A percentile compares a stretch with the other conserved stretches of the same genome.
phyloP scores from a whole-genome alignment of 2,888 invertebrate species.

The Phlogophora meticulosa region DNA sequence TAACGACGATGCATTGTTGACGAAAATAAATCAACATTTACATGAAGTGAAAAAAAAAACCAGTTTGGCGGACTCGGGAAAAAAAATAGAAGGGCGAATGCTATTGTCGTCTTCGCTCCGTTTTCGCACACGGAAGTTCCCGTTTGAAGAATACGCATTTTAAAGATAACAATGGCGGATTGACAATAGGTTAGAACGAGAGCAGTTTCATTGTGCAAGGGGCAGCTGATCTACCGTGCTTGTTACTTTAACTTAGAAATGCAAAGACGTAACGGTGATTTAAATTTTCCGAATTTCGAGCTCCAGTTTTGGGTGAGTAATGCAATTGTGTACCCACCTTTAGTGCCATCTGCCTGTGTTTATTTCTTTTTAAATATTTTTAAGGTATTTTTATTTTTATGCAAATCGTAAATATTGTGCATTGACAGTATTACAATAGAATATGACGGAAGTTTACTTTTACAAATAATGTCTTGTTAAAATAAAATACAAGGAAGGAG shows the following conservation, averaged over 20 bases:
- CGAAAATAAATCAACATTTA: slow-evolving; percentile 90
- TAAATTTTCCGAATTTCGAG: slow-evolving; percentile 74
- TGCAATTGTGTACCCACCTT: slow-evolving; percentile 61
- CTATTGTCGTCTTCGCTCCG: slow-evolving; percentile 77
- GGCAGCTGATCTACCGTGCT: slow-evolving; percentile 84
- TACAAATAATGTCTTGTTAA: not conserved
- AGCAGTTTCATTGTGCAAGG: slow-evolving; percentile 78
- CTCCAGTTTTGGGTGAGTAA: slow-evolving; percentile 71
- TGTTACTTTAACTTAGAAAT: slow-evolving; percentile 75
- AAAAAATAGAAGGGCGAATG: slow-evolving; percentile 80
- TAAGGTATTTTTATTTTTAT: slow-evolving; percentile 52
- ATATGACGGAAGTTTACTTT: slow-evolving; percentile 5
- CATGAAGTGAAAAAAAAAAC: slow-evolving; percentile 85
- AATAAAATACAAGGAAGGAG: not conserved
- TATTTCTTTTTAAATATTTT: slow-evolving; percentile 58
- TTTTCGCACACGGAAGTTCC: slow-evolving; percentile 89
- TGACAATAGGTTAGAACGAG: slow-evolving; percentile 85
- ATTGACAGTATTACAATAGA: slow-evolving; percentile 32
- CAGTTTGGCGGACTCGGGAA: slow-evolving; percentile 79
- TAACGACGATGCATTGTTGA: slow-evolving; percentile 86
- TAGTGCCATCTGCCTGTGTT: slow-evolving; percentile 60
- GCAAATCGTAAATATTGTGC: slow-evolving; percentile 26
- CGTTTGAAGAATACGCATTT: slow-evolving; percentile 82
- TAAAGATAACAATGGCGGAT: slow-evolving; percentile 78
- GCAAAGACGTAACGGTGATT: slow-evolving; percentile 76